These are phyloP conservation scores for Euglossa dilemma DNA, from an alignment of 1,140 invertebrate species.

Conservation along the genomic window DNA sequence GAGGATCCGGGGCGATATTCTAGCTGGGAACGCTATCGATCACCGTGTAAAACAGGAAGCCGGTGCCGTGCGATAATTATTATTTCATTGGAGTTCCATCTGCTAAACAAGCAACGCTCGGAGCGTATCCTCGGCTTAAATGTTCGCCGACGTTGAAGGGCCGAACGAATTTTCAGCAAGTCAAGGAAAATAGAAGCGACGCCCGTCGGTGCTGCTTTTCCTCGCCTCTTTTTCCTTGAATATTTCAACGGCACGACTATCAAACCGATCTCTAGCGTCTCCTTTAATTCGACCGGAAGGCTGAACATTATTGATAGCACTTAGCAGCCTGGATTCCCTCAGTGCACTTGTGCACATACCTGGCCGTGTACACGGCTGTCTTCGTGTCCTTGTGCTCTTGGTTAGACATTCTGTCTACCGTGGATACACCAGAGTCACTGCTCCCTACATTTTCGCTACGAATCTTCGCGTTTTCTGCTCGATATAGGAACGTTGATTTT, in stretches of 20 bases:
- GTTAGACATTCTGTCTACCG: neutral
- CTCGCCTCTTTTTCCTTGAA: neutral
- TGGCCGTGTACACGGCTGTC: neutral
- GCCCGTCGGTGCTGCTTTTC: too few relatives aligned
- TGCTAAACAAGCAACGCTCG: neutral
- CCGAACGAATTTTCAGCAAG: neutral
- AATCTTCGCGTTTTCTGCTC: neutral
- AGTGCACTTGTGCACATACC: neutral
- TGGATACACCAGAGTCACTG: neutral
- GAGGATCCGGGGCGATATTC: too few relatives aligned
- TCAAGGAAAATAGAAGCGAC: neutral
- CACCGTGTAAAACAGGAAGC: neutral
- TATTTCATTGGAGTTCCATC: slow-evolving; percentile 2
- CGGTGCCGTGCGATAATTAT: neutral
- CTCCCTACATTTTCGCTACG: neutral
- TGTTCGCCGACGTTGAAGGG: neutral
- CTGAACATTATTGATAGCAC: slow-evolving; percentile 11
- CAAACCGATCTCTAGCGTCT: neutral
- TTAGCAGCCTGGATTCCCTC: neutral
- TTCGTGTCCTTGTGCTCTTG: neutral
- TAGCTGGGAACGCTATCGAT: neutral
- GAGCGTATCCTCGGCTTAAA: neutral
- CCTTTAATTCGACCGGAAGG: slow-evolving; percentile 7
- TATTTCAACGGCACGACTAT: slow-evolving; percentile 1
- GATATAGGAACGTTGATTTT: neutral